Base-by-base conservation (phyloP, 92 coral and sea anemone genomes). In the Diadumene lineata region DNA sequence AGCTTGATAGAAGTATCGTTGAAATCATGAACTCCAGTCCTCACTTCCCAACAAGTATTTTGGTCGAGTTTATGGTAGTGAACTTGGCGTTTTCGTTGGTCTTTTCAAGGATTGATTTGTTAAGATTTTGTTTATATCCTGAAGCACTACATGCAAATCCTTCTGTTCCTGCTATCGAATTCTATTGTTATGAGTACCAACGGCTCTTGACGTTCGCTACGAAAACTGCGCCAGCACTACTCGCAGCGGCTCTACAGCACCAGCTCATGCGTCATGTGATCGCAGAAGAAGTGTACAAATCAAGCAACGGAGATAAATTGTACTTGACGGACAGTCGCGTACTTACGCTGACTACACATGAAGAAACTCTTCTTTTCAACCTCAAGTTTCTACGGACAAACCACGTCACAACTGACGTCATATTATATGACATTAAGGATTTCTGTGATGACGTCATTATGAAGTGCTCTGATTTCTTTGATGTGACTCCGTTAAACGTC, bases 181-280 rank as follows among this genome's bases (percentile, higher is more conserved):
- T 62, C 34, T 62, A 28, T 62, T 1, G 1, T 15, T 43, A 62
- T 16, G 38, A 15, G 43, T 62, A 62, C 68, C 68, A 62, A 19
- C 29, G 27, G 38, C 17, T 6, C 3, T 28, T 26, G 31, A 62
- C 19, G 25, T 62, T 62, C 31, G 43, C 4, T n/a, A 30, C 22
- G 38, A 28, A 62, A 30, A 30, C 43, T 19, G 68, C 29, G 68
- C 68, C 68, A 4, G 68, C 38, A 7, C 2, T 62, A 11, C 31
- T 11, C 68, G 1, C 38, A 62, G 43, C 68, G 23, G 68, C 31
- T n/a, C 68, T 62, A 22, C 68, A 62, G n/a, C 68, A 62, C 21
- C 68, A 62, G 18, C 17, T 62, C 38, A 62, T 0, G 38, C 43
- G 25, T 7, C 9, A 30, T n/a, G 43, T 23, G 27, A 29, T 62